Conservation (phyloP, 1,140 invertebrate genomes). For the Charaxes varanes region DNA sequence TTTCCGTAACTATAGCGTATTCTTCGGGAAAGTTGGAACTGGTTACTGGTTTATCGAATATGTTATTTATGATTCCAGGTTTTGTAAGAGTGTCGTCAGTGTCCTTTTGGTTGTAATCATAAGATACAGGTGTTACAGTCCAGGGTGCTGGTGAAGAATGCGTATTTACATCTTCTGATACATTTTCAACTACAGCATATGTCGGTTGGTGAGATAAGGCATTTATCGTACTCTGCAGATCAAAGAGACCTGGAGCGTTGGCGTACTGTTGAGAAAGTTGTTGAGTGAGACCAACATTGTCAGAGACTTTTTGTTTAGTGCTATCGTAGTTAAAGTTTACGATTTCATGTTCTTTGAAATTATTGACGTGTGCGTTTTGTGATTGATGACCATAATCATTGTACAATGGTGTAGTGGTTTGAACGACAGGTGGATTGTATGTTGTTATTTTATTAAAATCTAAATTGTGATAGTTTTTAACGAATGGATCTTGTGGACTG, state of each 20-base stretch:
- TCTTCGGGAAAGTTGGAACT: constrained; percentile 46
- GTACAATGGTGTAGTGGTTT: constrained; percentile 44
- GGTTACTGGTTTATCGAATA: constrained; percentile 35
- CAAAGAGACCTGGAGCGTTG: constrained; percentile 30
- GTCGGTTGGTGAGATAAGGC: constrained; percentile 35
- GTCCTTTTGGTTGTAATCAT: constrained; percentile 34
- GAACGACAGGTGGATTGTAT: constrained; percentile 54
- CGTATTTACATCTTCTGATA: constrained; percentile 40
- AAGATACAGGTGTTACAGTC: constrained; percentile 35
- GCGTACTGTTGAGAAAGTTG: constrained; percentile 46
- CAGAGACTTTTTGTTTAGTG: constrained; percentile 45
- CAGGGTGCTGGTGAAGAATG: constrained; percentile 39
- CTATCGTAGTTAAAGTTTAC: constrained; percentile 38
- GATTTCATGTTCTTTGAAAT: constrained; percentile 37
- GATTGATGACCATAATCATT: constrained; percentile 26
- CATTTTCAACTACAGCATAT: constrained; percentile 67
- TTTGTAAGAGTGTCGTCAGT: constrained; percentile 40
- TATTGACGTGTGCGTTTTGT: constrained; percentile 34
- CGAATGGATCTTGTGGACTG: constrained; percentile 66
- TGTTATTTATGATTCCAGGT: constrained; percentile 26
- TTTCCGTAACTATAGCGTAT: constrained; percentile 57
- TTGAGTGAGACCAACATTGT: constrained; percentile 49
- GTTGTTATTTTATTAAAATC: constrained; percentile 55
- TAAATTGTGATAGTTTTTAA: constrained; percentile 36
- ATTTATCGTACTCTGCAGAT: constrained; percentile 30